Evolutionary conservation across 2,113 vertebrate genomes (phyloP), one percentile per base, ranked within the genome.

Genomic region (Progne subis): DNA sequence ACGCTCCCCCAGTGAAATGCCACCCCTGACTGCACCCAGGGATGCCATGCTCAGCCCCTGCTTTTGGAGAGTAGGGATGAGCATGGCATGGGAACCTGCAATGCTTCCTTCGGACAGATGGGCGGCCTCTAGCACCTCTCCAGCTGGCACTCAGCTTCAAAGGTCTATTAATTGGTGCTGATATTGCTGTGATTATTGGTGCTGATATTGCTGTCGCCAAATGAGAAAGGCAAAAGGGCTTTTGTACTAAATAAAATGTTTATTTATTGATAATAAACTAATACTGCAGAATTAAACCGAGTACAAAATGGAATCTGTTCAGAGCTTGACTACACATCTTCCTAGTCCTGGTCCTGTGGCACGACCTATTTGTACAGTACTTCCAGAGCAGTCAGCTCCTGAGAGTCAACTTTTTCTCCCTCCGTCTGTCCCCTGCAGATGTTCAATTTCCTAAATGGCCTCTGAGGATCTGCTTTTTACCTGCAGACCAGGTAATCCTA

Each of bases 41-140:
- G 10, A 5, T 39, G 43, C 24, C 20, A 6, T 0, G 1, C 9
- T 57, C 7, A 1, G 21, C 39, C 25, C 4, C 0, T 19, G 44
- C 34, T n/a, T 34, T 13, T 1, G 0, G 44, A n/a, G 17, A 44
- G 34, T 3, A 55, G 1, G 4, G 67, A n/a, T 18, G 12, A 87
- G 55, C 6, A 0, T 5, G 16, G n/a, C 0, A 0, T 6, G 49
- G 32, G 69, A 72, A 28, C 29, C 26, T 64, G n/a, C 46, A 60
- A 2, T 2, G 55, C 46, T 31, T 18, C 68, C 74, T 72, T n/a
- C 75, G 44, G 71, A 17, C 20, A 82, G 28, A 57, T 28, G 12
- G 14, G n/a, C 44, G 41, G 79, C 50, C 26, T 57, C 46, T 2
- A 37, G 82, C 47, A 43, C n/a, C 47, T n/a, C n/a, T 50, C 60